phyloP scores from a whole-genome alignment of 2,113 vertebrate species.

The Gymnorhina tibicen region DNA sequence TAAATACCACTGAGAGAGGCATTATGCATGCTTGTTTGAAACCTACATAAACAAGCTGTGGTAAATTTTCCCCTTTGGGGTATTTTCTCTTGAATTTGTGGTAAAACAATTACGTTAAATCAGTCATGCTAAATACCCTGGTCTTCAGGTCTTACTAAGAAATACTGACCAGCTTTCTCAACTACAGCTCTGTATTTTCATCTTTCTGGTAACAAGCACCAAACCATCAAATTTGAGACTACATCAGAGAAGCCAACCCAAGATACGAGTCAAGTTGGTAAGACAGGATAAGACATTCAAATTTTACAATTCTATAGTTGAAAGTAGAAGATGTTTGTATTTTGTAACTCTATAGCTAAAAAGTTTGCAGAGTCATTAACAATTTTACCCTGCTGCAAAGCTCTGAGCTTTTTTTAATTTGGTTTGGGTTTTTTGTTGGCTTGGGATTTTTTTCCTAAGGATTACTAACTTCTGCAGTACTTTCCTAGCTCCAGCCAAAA shows the following conservation, averaged over 20 bases:
- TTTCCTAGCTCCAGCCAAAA: not conserved
- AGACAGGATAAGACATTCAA: not conserved
- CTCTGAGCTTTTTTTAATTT: not conserved
- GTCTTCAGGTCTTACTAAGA: not conserved
- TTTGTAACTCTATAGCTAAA: not conserved
- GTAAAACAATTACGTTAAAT: not conserved
- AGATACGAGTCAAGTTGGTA: not conserved
- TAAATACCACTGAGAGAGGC: accelerated
- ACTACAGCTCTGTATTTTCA: not conserved
- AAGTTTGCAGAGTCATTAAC: not conserved
- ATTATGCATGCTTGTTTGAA: not conserved
- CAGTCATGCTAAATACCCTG: not conserved
- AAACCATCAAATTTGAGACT: not conserved
- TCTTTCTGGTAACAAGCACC: not conserved
- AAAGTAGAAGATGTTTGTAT: not conserved
- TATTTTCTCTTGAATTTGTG: not conserved
- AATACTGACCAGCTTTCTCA: not conserved
- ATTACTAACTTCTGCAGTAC: not conserved
- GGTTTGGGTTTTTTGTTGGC: not conserved
- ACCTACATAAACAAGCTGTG: not conserved
- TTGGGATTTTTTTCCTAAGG: not conserved
- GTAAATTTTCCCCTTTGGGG: not conserved
- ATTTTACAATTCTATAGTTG: not conserved
- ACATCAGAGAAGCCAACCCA: not conserved
- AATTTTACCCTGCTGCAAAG: not conserved